These are phyloP conservation scores for Leptinotarsa defecta DNA, from an alignment of 1,140 invertebrate genomes.

Conservation along the genomic window DNA sequence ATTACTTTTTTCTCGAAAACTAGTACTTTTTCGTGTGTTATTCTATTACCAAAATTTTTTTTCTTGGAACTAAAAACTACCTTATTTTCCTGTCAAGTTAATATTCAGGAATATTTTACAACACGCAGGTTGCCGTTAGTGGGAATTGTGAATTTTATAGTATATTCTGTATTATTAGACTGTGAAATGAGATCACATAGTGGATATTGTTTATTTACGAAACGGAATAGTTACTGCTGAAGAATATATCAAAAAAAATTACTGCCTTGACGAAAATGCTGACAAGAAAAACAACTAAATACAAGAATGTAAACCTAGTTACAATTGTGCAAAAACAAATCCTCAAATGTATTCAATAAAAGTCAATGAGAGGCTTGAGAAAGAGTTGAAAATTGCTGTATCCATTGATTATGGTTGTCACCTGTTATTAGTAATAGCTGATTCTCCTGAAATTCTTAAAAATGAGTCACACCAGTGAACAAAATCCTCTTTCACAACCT, in stretches of 20 bases:
- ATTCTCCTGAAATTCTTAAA: conserved; percentile 5
- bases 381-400: not conserved
- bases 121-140: not conserved
- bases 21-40: too few relatives aligned
- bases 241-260: not conserved
- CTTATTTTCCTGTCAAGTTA: not conserved
- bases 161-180: not conserved
- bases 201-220: not conserved
- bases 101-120: not conserved
- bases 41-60: too few relatives aligned
- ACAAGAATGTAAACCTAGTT: not conserved
- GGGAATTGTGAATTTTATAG: not conserved
- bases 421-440: not conserved
- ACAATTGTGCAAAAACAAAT: not conserved
- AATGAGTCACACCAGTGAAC: conserved; percentile 56
- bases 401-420: not conserved
- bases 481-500: conserved; percentile 52
- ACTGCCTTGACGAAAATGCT: not conserved
- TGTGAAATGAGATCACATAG: not conserved
- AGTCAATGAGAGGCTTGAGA: not conserved
- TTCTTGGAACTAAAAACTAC: too few relatives aligned
- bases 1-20: too few relatives aligned
- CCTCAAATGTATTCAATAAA: not conserved
- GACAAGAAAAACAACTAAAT: not conserved
- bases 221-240: not conserved